Base-by-base conservation (phyloP, 64 coral and sea anemone species). In the Montipora foliosa region DNA sequence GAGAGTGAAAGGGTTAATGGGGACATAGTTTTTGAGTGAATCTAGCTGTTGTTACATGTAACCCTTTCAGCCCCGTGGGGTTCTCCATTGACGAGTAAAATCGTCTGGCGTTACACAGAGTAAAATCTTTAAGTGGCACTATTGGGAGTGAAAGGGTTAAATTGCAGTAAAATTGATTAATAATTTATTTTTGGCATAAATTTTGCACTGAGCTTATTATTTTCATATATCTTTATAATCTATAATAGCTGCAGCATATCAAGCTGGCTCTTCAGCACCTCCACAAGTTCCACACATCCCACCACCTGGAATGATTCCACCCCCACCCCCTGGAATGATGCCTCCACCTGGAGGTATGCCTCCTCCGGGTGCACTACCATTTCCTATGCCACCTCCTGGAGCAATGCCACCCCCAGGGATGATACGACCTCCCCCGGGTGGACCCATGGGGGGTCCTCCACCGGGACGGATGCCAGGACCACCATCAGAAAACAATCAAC, bases 301-400 rank as follows among this genome's bases (percentile, higher is more conserved):
- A 20, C 96, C 91, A 45, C 88, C 91, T 69, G 90, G 79, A 59
- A 85, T 95, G 14, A 83, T 94, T 14, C 96, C 96, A 48, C 94
- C 96, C 60, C 96, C 96, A 82, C 95, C 95, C 68, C 88, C 88
- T 24, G 96, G 94, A 69, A 98, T 98, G 96, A 93, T 96, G 74
- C 95, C 94, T 45, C 96, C 96, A 50, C 96, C 96, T 64, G 96
- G 91, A 64, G 87, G 55, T 50, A 49, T 98, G 71, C 96, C 96
- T 68, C 96, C 96, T 37, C 96, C 90, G 61, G 94, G 94, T 44
- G 95, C 78, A 37, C 29, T 96, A 48, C 95, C 95, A 64, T 95
- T 95, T 80, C 94, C 90, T 37, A 79, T 98, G 47, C 96, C 96
- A 25, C 96, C 96, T 2, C 96, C 94, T 77, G 96, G 94, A 44